Evolutionary conservation across 2,888 invertebrate genomes (phyloP).

Genomic region (Drosophila nr. fundita): DNA sequence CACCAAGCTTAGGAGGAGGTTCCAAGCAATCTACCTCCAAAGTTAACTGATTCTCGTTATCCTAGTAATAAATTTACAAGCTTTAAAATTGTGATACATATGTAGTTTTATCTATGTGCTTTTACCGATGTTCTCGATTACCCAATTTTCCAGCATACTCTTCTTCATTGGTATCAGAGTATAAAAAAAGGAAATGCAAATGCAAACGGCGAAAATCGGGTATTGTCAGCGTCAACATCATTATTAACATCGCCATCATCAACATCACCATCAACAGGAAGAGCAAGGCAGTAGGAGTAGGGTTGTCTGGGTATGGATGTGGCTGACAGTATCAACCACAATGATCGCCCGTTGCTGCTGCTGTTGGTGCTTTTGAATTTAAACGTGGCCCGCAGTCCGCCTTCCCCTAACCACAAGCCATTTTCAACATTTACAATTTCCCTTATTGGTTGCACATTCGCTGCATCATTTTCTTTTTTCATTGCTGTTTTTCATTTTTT

Average conservation of each 20-base stretch:
- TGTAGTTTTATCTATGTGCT: not conserved
- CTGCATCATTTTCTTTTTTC: constrained; percentile 30
- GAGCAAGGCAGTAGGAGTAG: not conserved
- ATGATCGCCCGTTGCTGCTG: constrained; percentile 18
- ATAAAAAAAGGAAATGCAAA: constrained; percentile 28
- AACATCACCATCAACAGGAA: constrained; percentile 29
- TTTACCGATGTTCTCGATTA: not conserved
- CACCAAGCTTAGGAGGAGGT: not conserved
- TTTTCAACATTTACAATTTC: constrained; percentile 69
- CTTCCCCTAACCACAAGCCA: constrained; percentile 31
- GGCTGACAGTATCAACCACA: constrained; percentile 20
- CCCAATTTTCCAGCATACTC: not conserved
- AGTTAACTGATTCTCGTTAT: not conserved
- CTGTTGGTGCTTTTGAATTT: constrained; percentile 6
- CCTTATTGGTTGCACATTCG: constrained; percentile 69
- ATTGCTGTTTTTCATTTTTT: constrained; percentile 20
- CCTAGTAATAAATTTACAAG: not conserved
- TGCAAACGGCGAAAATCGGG: constrained; percentile 40
- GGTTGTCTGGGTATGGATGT: not conserved
- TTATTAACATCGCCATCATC: constrained; percentile 7
- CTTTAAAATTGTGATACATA: not conserved
- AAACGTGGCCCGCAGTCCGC: constrained; percentile 1
- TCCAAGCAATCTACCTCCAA: not conserved
- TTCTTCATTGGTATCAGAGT: constrained; percentile 1
- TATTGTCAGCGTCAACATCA: constrained; percentile 56